Evolutionary conservation across 64 coral and sea anemone species (phyloP).

Genomic region (Montipora efflorescens): DNA sequence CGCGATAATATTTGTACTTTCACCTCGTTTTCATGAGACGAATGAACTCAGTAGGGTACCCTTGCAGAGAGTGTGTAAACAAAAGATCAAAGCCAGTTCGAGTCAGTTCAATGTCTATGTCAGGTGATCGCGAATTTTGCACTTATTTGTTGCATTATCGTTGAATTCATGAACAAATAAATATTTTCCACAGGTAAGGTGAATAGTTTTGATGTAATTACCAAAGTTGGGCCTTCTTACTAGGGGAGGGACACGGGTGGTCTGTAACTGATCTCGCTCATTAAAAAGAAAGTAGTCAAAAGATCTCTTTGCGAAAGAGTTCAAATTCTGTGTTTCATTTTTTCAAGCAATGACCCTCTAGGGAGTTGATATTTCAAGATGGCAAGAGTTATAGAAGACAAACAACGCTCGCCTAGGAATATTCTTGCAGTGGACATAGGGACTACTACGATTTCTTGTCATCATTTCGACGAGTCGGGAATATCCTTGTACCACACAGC

Average conservation of each 20-base stretch:
- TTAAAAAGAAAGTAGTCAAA: too few species aligned
- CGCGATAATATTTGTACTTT: constrained; percentile 20
- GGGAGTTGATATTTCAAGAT: background rate
- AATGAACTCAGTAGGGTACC: background rate
- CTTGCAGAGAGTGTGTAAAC: background rate
- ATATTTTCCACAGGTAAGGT: background rate
- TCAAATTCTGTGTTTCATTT: background rate
- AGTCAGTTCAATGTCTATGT: too few species aligned
- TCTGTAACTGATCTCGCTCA: too few species aligned
- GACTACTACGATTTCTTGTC: constrained; percentile 81
- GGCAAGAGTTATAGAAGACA: background rate
- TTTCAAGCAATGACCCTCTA: background rate
- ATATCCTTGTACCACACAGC: constrained; percentile 83
- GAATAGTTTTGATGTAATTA: background rate
- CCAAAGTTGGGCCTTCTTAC: too few species aligned
- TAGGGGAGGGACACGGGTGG: too few species aligned
- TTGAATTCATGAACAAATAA: background rate
- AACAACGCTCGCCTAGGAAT: constrained; percentile 24
- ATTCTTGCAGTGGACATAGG: constrained; percentile 94
- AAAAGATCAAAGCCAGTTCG: background rate
- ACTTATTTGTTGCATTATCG: too few species aligned
- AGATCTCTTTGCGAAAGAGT: too few species aligned
- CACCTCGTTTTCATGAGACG: constrained; percentile 1
- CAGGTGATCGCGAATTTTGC: too few species aligned
- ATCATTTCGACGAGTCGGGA: constrained; percentile 84